Base-by-base conservation (phyloP, 2,113 vertebrate species). In the Grammomys surdaster region DNA sequence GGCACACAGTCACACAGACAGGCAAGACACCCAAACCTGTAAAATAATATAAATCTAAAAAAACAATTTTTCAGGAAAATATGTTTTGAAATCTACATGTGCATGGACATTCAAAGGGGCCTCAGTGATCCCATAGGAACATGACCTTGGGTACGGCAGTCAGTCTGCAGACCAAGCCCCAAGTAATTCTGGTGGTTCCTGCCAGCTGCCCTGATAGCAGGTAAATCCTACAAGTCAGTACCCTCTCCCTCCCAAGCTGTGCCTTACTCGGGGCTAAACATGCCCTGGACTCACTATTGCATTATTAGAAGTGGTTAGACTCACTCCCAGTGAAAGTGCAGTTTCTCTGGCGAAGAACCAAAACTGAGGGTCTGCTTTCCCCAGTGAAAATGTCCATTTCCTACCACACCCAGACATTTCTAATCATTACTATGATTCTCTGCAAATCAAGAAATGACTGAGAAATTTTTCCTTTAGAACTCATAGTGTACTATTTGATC, bases 81-180 rank as follows among this genome's bases (percentile, higher is more conserved):
- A 43, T 1, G 13, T n/a, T 86, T 86, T 51, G 19, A 31, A 78
- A 48, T 56, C 54, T 33, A 31, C 36, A 19, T 40, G 17, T 26
- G 22, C 19, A 0, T 12, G 51, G 24, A 22, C 28, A 0, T 28
- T 51, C 3, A 0, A 51, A 48, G 80, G 6, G 28, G 9, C 63
- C 7, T n/a, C 48, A 8, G 43, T 7, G 14, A 14, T 87, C 85
- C 92, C 46, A 40, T 1, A 20, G 54, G 82, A 70, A 58, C 28
- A 67, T 1, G 43, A 8, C 7, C 70, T 2, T 40, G 19, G 8
- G 28, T 1, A 11, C 5, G 82, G 51, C 48, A 11, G 51, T 51
- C 77, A 1, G 2, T 1, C 1, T 81, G 10, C 7, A 22, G 65
- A 89, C 76, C 7, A 36, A n/a, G 73, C n/a, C 67, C 70, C 87